phyloP scores from a whole-genome alignment of 1,140 invertebrate genomes.

The Apis mellifera region Amel_HAv3.1 CM009935.2:8979001-8979500 shows the following conservation, averaged over 20 bases:
- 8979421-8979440: constrained; percentile 6
- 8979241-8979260: not conserved
- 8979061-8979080: too few relatives aligned
- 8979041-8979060: too few relatives aligned
- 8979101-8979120: too few relatives aligned
- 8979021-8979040: too few relatives aligned
- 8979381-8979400: constrained; percentile 9
- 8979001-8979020: not conserved
- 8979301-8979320: constrained; percentile 1
- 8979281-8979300: not conserved
- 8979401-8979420: constrained; percentile 6
- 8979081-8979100: too few relatives aligned
- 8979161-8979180: not conserved
- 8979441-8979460: not conserved
- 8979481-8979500: constrained; percentile 26
- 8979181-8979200: not conserved
- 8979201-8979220: not conserved
- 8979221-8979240: not conserved
- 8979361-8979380: constrained; percentile 46
- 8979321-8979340: constrained; percentile 3
- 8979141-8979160: not conserved
- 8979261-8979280: not conserved
- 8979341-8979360: constrained; percentile 44
- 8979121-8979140: not conserved
- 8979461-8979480: not conserved